Evolutionary conservation across 2,888 invertebrate genomes (phyloP), one percentile per base, ranked within the genome.

Genomic region (Toxonevra muliebris): DNA sequence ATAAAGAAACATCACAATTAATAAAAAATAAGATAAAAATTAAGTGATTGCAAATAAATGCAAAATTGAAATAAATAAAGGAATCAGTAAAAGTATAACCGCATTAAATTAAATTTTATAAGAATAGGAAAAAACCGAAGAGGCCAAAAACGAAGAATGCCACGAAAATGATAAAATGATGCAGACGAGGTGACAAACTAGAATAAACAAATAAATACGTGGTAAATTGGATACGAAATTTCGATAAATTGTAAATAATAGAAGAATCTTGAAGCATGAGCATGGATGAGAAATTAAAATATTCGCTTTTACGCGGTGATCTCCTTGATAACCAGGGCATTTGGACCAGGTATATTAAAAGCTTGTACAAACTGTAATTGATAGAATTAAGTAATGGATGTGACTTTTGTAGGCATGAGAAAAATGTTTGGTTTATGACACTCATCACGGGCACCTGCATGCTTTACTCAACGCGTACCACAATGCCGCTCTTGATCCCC

Each of bases 401-500:
- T 17, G 3, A 20, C 40, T 61, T n/a, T 20, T 15, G 57, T 55
- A 88, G 88, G 70, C 83, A 84, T 71, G 89, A 89, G 72, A 87
- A 88, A 67, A 84, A 87, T 73, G 83, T 87, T 76, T 90, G 90
- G 90, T 88, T 89, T 70, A 76, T 88, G 12, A 87, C 87, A 12
- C 79, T 92, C 58, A 87, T 91, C 66, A 85, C 87, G 61, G 91
- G 91, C 4, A 90, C 90, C 10, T 88, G 89, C 71, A 87, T 89
- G 80, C 78, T 91, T 42, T 92, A 92, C 79, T 89, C 90, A 0
- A 88, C 90, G 9, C 86, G 92, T 69, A 90, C 90, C 8, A 88
- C 90, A 3, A 88, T 91, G 85, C 91, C 92, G 12, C 83, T 92
- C 59, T 86, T 90, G 69, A 87, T 89, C 68, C 89, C 90, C 15